phyloP scores from a whole-genome alignment of 2,888 invertebrate species.

The Fragum fragum region DNA sequence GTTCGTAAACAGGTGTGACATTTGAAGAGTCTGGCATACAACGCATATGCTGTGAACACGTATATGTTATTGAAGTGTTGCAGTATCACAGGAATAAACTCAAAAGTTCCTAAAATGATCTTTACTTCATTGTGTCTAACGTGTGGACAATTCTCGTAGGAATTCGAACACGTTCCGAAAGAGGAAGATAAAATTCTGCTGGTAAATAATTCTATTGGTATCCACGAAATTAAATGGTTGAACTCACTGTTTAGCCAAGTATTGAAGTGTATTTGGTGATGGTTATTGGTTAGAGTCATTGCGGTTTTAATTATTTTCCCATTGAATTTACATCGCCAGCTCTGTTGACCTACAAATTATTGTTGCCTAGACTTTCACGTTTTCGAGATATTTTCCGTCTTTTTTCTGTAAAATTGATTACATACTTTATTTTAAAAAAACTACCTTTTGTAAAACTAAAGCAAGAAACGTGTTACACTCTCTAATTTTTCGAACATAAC shows the following conservation, averaged over 20 bases:
- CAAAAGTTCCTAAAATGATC: background rate
- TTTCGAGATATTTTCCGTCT: no score
- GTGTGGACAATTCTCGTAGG: background rate
- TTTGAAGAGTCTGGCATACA: background rate
- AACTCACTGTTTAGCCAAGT: no score
- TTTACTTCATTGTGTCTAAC: background rate
- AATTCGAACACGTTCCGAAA: conserved; percentile 1
- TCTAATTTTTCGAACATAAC: background rate
- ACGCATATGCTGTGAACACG: background rate
- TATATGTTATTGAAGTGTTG: background rate
- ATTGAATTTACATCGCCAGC: no score
- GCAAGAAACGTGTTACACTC: no score
- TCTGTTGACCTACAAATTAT: no score
- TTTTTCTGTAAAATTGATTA: no score
- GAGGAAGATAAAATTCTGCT: conserved; percentile 3
- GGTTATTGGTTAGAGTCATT: no score
- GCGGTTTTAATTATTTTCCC: background rate
- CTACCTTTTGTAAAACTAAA: no score
- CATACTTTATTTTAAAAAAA: no score
- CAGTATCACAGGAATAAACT: background rate
- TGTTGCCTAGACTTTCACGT: no score
- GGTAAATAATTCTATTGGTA: background rate
- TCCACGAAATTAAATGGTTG: no score
- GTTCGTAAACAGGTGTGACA: background rate
- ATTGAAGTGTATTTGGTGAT: no score